A percentile compares a stretch with the other conserved stretches of the same genome.
Conservation (phyloP, 2,113 vertebrate species). For the Leptobrachium leishanense region DNA sequence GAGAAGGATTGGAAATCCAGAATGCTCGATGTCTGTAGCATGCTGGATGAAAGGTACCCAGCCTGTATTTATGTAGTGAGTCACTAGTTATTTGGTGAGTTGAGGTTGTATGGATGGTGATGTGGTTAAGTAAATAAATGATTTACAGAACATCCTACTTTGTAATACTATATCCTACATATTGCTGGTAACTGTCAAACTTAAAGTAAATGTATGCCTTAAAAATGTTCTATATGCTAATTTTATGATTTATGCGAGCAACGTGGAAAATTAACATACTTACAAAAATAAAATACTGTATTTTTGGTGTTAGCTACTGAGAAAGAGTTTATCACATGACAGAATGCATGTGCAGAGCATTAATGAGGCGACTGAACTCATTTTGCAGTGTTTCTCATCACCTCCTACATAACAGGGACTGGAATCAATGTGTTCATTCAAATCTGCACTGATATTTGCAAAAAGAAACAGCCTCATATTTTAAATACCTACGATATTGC, state of each 20-base stretch:
- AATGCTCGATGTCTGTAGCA: no score
- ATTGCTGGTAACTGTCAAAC: background rate
- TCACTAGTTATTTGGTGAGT: no score
- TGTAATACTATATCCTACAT: no score
- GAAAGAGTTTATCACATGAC: slow-evolving; percentile 30
- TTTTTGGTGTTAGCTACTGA: slow-evolving; percentile 28
- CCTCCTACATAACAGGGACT: slow-evolving; percentile 58
- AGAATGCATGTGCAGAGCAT: slow-evolving; percentile 51
- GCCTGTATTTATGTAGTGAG: no score
- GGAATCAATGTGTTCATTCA: slow-evolving; percentile 22
- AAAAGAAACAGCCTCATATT: background rate
- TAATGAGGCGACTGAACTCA: slow-evolving; percentile 56
- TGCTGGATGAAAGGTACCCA: no score
- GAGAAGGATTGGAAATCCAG: no score
- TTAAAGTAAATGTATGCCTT: no score
- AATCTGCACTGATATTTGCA: slow-evolving; percentile 36
- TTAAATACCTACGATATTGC: background rate
- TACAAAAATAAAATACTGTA: background rate
- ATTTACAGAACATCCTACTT: no score
- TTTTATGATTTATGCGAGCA: background rate
- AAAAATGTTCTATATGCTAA: no score
- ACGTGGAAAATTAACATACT: background rate
- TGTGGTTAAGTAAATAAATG: no score
- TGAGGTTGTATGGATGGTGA: no score
- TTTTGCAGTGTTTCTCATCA: slow-evolving; percentile 59